A percentile compares a stretch with the other conserved stretches of the same genome.
Conservation (phyloP, 2,113 vertebrate species). For the Nesogale talazaci region DNA sequence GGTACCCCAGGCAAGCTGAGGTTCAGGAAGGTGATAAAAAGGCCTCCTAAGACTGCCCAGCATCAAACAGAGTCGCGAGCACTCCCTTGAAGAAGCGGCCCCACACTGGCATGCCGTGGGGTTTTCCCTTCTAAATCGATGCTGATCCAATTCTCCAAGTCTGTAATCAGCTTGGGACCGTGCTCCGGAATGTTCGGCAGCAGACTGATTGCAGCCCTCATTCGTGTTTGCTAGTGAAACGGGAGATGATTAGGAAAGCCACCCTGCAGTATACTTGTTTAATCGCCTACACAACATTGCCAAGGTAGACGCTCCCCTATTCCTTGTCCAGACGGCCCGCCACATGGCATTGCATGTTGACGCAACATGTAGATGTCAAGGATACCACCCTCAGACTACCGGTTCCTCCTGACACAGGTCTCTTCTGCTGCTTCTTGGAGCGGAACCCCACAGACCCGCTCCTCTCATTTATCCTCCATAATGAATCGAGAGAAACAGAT, state of each 20-base stretch:
- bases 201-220: slow-evolving; percentile 71
- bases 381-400: fast-evolving
- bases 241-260: slow-evolving; percentile 54
- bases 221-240: slow-evolving; percentile 67
- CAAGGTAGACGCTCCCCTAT: neutral
- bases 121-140: slow-evolving; percentile 67
- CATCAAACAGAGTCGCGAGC: neutral
- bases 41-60: neutral
- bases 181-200: slow-evolving; percentile 62
- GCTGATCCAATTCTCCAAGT: slow-evolving; percentile 72
- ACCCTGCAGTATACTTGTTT: slow-evolving; percentile 42
- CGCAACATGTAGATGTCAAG: neutral
- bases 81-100: neutral
- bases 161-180: slow-evolving; percentile 70
- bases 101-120: slow-evolving; percentile 2
- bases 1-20: neutral
- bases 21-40: neutral
- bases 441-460: neutral
- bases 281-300: slow-evolving; percentile 23
- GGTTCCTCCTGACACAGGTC: neutral
- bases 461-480: too few relatives aligned
- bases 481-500: neutral
- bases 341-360: too few relatives aligned
- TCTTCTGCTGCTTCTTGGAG: neutral
- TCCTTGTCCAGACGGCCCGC: neutral